Conservation (phyloP, 2,888 invertebrate genomes). For the Euproctis similis region DNA sequence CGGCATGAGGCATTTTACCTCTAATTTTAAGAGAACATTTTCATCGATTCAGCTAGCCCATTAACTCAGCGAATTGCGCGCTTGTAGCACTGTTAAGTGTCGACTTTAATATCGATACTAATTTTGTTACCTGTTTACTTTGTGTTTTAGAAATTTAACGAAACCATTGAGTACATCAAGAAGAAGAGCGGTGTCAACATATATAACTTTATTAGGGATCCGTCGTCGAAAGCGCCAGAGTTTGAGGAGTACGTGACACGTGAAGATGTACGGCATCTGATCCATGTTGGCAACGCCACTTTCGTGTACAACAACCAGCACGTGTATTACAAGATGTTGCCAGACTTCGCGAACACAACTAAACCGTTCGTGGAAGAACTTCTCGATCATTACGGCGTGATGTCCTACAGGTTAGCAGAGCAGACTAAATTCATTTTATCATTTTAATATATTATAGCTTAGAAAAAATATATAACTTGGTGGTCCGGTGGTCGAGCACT, state of each 20-base stretch:
- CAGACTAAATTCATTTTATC: too few relatives aligned
- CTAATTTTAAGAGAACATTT: too few relatives aligned
- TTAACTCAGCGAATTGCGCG: too few relatives aligned
- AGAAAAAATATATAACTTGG: too few relatives aligned
- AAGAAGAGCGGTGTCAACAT: conserved; percentile 34
- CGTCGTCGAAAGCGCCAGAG: conserved; percentile 9
- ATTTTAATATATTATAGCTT: too few relatives aligned
- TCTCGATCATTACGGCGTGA: conserved; percentile 77
- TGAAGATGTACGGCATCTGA: conserved; percentile 57
- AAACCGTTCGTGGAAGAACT: conserved; percentile 77
- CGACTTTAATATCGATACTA: not conserved
- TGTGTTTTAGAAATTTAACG: conserved; percentile 41
- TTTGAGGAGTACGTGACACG: conserved; percentile 35
- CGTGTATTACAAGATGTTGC: conserved; percentile 78
- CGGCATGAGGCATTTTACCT: too few relatives aligned
- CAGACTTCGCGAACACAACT: conserved; percentile 81
- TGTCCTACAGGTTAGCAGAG: conserved; percentile 78
- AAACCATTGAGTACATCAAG: conserved; percentile 46
- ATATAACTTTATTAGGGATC: conserved; percentile 34
- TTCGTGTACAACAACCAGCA: conserved; percentile 40
- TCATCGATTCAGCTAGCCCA: too few relatives aligned
- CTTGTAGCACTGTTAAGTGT: not conserved
- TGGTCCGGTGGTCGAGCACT: too few relatives aligned
- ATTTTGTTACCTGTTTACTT: not conserved
- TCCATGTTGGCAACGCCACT: conserved; percentile 50